Evolutionary conservation across 1,140 invertebrate genomes (phyloP).

Genomic region (Euglossa dilemma): DNA sequence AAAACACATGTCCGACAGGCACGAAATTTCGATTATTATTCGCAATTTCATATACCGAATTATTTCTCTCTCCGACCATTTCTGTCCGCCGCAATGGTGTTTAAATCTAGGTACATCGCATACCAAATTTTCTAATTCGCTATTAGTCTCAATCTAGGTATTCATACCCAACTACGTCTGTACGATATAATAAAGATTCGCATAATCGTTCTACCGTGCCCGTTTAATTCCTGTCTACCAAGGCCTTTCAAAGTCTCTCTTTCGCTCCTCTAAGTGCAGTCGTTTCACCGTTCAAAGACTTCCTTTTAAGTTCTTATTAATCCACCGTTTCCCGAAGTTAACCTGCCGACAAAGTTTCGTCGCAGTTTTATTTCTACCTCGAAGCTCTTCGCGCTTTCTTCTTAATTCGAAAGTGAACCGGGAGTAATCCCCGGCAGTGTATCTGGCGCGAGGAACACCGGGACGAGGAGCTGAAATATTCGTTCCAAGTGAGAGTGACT

Average conservation of each 20-base stretch:
- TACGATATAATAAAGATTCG: no score
- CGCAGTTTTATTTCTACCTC: neutral
- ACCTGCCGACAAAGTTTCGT: neutral
- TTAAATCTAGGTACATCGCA: no score
- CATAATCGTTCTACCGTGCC: neutral
- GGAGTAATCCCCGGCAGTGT: neutral
- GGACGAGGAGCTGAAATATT: neutral
- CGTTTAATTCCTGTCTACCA: neutral
- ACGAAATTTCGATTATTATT: no score
- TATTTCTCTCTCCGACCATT: no score
- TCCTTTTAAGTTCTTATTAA: constrained; percentile 35
- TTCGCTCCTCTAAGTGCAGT: neutral
- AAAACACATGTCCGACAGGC: no score
- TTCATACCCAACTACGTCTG: no score
- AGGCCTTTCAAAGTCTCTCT: neutral
- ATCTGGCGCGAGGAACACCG: neutral
- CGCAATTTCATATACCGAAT: no score
- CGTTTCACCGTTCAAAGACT: constrained; percentile 8
- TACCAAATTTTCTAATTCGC: no score
- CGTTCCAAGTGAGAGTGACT: no score
- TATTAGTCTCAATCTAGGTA: no score
- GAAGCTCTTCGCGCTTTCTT: neutral
- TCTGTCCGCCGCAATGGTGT: no score
- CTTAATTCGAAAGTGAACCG: neutral
- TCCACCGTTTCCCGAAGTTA: constrained; percentile 13